phyloP scores from a whole-genome alignment of 2,113 vertebrate genomes.

The Corydoras sp. region DNA sequence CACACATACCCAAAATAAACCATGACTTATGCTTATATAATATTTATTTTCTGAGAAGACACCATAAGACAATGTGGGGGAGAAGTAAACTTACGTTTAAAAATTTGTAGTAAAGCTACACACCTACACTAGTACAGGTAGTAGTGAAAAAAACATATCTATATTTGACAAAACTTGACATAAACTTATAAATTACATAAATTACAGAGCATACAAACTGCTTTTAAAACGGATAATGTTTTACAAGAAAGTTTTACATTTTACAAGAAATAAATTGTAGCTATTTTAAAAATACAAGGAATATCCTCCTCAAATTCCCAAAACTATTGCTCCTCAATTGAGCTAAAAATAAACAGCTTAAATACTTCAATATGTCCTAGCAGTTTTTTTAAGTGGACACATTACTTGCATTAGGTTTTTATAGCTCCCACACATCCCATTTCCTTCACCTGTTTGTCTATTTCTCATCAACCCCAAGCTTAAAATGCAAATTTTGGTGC shows the following conservation, averaged over 20 bases:
- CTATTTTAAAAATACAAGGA: slow-evolving; percentile 1
- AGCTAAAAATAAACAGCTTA: slow-evolving; percentile 43
- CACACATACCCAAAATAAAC: too few relatives aligned
- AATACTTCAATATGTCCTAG: slow-evolving; percentile 48
- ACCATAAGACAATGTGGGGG: too few relatives aligned
- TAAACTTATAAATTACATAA: too few relatives aligned
- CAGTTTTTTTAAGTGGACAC: slow-evolving; percentile 39
- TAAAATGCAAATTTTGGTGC: slow-evolving; percentile 18
- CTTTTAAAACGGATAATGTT: not conserved
- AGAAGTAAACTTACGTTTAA: too few relatives aligned
- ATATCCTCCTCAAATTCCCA: not conserved
- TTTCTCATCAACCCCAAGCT: slow-evolving; percentile 16
- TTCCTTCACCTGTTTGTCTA: slow-evolving; percentile 10
- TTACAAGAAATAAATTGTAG: not conserved
- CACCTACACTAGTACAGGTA: too few relatives aligned
- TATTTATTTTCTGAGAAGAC: too few relatives aligned
- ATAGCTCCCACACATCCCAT: slow-evolving; percentile 32
- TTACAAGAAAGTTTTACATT: not conserved
- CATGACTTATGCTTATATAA: too few relatives aligned
- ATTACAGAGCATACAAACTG: not conserved
- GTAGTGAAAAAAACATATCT: too few relatives aligned
- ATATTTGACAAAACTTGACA: too few relatives aligned
- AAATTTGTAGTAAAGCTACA: too few relatives aligned
- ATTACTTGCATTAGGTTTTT: slow-evolving; percentile 38
- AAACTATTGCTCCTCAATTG: slow-evolving; percentile 29